Evolutionary conservation across 2,888 invertebrate genomes (phyloP), one percentile per base, ranked within the genome.

Genomic region (Phymatocera aterrima): DNA sequence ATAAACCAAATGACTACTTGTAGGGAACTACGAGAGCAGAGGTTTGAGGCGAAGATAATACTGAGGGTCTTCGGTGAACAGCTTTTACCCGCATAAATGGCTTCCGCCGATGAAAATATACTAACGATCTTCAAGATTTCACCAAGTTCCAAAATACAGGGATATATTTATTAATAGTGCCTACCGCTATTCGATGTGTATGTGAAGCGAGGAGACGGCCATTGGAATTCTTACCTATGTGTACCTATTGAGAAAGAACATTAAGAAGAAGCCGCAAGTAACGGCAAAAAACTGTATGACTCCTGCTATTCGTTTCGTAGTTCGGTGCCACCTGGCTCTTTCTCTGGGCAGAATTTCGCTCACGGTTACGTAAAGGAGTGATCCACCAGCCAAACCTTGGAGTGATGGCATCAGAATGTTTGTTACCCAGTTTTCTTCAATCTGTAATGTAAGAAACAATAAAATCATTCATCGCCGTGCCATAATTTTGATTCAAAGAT

Each of bases 261-360:
- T 95, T 6, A 93, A 83, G 0, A 87, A 85, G 88, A 95, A 96
- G 46, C 96, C 96, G 0, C 91, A 70, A 1, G 88, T 84, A 5
- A 95, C 93, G 0, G 94, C 91, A 0, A 92, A 28, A 79, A 95
- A 93, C 88, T 96, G 96, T 1, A 92, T 85, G 40, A 94, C 85
- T 4, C 95, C 95, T 1, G 95, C 94, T 18, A 86, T 87, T 12
- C 82, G 83, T 79, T 92, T 92, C 68, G 90, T 90, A 54, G 90
- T 90, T 40, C 87, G 87, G 87, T 95, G 95, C 95, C 95, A 96
- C 81, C 93, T 92, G 65, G 95, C 94, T 81, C 95, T 92, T 91
- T 96, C 96, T 48, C 96, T 92, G 0, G 96, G 96, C 54, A 96
- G 90, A 60, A 96, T 94, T 89, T 96, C 96, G 85, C 95, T 94